These are phyloP conservation scores for Ginglymostoma cirratum DNA, from an alignment of 2,113 vertebrate species.

Conservation along the genomic window DNA sequence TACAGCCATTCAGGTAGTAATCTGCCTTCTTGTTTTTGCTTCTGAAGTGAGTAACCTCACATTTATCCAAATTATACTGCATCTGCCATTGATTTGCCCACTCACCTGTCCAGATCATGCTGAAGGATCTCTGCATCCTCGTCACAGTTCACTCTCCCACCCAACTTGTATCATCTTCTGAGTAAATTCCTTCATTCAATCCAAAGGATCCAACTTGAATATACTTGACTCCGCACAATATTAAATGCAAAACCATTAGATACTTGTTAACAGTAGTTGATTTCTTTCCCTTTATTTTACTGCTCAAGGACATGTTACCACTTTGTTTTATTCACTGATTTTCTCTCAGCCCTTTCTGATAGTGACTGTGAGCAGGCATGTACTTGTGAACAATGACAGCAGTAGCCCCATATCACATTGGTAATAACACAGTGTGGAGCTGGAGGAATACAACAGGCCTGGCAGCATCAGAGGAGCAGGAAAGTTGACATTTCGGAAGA, in stretches of 20 bases:
- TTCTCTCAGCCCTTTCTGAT: neutral
- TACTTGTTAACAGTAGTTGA: neutral
- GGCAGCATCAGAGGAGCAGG: too few relatives aligned
- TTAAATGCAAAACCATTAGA: neutral
- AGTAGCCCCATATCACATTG: neutral
- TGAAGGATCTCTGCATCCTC: too few relatives aligned
- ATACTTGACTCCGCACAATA: neutral
- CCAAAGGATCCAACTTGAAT: neutral
- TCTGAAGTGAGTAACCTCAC: too few relatives aligned
- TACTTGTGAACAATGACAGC: neutral
- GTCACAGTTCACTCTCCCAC: too few relatives aligned
- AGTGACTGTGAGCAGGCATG: neutral
- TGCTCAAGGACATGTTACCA: neutral
- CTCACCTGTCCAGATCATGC: too few relatives aligned
- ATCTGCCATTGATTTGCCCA: too few relatives aligned
- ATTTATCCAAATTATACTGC: too few relatives aligned
- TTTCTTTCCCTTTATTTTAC: neutral
- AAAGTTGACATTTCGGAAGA: too few relatives aligned
- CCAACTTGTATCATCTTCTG: neutral
- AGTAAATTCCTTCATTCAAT: neutral
- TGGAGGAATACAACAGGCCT: too few relatives aligned
- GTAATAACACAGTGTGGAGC: too few relatives aligned
- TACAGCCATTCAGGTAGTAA: too few relatives aligned
- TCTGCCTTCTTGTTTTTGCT: too few relatives aligned
- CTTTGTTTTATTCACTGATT: neutral